phyloP scores from a whole-genome alignment of 1,140 invertebrate genomes.

The Theocolax elegans region DNA sequence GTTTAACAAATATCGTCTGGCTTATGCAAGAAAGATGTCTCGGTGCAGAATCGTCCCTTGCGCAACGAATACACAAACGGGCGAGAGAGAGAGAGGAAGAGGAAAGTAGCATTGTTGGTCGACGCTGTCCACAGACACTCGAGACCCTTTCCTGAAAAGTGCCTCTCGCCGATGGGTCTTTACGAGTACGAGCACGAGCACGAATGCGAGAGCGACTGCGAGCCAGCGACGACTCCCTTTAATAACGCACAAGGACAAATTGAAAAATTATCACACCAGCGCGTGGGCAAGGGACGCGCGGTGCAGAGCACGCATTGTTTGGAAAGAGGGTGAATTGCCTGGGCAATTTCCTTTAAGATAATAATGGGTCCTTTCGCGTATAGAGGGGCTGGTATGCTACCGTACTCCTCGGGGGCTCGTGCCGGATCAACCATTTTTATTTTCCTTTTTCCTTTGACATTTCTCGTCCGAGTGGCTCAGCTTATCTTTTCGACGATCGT shows the following conservation, averaged over 20 bases:
- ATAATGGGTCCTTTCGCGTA: neutral
- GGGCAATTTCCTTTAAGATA: conserved; percentile 39
- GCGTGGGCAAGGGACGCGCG: conserved; percentile 41
- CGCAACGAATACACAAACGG: neutral
- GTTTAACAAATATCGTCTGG: too few relatives aligned
- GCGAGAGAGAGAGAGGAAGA: conserved; percentile 32
- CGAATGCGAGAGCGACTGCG: neutral
- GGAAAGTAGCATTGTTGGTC: conserved; percentile 51
- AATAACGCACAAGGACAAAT: conserved; percentile 66
- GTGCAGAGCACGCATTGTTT: conserved; percentile 50
- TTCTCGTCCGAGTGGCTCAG: too few relatives aligned
- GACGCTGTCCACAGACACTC: conserved; percentile 46
- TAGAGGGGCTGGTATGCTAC: neutral
- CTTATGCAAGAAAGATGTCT: conserved; percentile 65
- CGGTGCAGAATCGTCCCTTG: conserved; percentile 43
- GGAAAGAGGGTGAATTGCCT: conserved; percentile 56
- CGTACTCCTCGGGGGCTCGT: too few relatives aligned
- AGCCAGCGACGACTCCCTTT: conserved; percentile 41
- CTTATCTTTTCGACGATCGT: too few relatives aligned
- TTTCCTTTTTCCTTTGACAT: too few relatives aligned
- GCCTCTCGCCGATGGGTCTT: conserved; percentile 47
- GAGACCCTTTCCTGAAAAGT: conserved; percentile 58
- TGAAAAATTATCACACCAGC: conserved; percentile 68
- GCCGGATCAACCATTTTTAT: too few relatives aligned
- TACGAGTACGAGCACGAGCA: neutral